A percentile compares a stretch with the other conserved stretches of the same genome.
Conservation (phyloP, 2,797 vertebrate genomes). For the Hafferia zeledoni region DNA sequence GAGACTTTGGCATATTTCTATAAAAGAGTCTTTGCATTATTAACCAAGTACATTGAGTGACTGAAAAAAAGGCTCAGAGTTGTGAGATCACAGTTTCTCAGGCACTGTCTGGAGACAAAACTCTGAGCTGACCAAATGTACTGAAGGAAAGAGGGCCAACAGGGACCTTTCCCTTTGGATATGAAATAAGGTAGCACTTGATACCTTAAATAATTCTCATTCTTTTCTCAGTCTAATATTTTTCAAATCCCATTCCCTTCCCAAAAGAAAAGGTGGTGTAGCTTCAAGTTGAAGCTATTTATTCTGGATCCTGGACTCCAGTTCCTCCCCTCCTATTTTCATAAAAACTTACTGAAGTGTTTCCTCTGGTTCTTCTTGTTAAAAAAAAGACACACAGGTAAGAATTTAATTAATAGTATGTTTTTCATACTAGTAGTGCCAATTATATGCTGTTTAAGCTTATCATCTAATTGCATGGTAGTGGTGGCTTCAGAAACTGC, state of each 20-base stretch:
- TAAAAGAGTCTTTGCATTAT: neutral
- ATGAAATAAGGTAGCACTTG: neutral
- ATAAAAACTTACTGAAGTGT: neutral
- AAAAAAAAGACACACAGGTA: neutral
- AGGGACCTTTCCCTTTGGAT: neutral
- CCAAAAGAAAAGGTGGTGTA: neutral
- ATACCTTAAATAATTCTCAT: neutral
- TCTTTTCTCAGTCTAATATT: neutral
- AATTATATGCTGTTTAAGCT: constrained; percentile 91
- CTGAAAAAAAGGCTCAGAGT: neutral
- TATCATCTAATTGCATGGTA: constrained; percentile 92
- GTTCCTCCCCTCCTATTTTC: neutral
- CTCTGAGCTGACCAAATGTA: neutral
- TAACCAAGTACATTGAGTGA: neutral
- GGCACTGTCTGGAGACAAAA: neutral
- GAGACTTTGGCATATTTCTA: neutral
- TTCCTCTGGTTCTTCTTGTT: neutral
- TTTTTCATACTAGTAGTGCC: constrained; percentile 69
- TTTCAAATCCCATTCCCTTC: neutral
- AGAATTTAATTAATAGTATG: constrained; percentile 75
- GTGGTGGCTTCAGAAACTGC: constrained; percentile 79
- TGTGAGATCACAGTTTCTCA: neutral
- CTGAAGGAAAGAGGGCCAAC: neutral
- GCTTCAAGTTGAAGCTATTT: neutral
- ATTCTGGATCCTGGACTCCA: neutral